phyloP scores from a whole-genome alignment of 2,888 invertebrate genomes.

The Caradrina clavipalpis region DNA sequence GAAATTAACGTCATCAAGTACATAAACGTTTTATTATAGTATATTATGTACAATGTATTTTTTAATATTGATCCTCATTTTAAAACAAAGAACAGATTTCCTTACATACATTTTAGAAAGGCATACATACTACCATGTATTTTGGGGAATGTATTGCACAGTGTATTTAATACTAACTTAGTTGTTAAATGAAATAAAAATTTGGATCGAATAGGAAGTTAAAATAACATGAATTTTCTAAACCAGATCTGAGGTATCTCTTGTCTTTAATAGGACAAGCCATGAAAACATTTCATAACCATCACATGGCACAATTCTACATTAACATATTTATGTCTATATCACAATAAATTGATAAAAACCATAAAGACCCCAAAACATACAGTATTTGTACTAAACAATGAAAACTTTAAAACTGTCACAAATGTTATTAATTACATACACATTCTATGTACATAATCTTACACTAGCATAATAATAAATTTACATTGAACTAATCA shows the following conservation, averaged over 20 bases:
- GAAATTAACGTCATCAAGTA: slow-evolving; percentile 39
- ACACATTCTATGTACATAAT: slow-evolving; percentile 73
- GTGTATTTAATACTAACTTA: slow-evolving; percentile 55
- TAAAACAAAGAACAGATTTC: slow-evolving; percentile 53
- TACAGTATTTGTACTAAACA: slow-evolving; percentile 76
- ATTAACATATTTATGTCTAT: slow-evolving; percentile 62
- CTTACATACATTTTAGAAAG: slow-evolving; percentile 55
- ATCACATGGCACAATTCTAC: slow-evolving; percentile 74
- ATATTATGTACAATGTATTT: slow-evolving; percentile 64
- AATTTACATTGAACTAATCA: slow-evolving; percentile 76
- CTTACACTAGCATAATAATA: slow-evolving; percentile 67
- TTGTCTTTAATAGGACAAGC: slow-evolving; percentile 30
- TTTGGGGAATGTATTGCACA: slow-evolving; percentile 84
- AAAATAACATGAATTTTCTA: slow-evolving; percentile 28
- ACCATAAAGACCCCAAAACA: slow-evolving; percentile 76
- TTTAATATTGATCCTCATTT: slow-evolving; percentile 48
- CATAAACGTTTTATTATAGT: slow-evolving; percentile 64
- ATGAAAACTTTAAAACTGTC: slow-evolving; percentile 70
- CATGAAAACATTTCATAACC: slow-evolving; percentile 47
- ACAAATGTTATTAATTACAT: slow-evolving; percentile 70
- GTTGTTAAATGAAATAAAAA: slow-evolving; percentile 15
- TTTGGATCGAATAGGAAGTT: slow-evolving; percentile 13
- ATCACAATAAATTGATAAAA: slow-evolving; percentile 70
- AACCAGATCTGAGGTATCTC: slow-evolving; percentile 42
- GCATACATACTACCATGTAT: slow-evolving; percentile 71